Evolutionary conservation across 2,888 invertebrate genomes (phyloP).

Genomic region (Sphaerophoria rueppellii): DNA sequence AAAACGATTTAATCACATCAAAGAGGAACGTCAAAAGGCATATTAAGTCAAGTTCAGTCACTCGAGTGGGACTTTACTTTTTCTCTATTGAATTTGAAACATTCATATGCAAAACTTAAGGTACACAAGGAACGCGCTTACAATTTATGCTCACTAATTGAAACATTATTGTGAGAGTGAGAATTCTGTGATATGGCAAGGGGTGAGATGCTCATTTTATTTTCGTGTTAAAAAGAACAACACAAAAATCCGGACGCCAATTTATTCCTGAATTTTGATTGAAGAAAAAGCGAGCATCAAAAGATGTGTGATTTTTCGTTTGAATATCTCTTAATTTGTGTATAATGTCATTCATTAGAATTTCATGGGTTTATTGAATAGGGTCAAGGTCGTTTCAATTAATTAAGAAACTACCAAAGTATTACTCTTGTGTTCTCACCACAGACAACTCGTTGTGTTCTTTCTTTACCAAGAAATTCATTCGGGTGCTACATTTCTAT

Average conservation of each 20-base stretch:
- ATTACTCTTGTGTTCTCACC: too few species aligned
- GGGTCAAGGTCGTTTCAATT: too few species aligned
- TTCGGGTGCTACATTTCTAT: too few species aligned
- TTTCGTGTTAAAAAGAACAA: background rate
- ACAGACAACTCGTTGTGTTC: too few species aligned
- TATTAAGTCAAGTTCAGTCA: slow-evolving; percentile 3
- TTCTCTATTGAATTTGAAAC: background rate
- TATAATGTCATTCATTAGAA: too few species aligned
- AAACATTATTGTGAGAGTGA: slow-evolving; percentile 2
- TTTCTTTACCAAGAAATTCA: too few species aligned
- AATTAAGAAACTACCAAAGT: too few species aligned
- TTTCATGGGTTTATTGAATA: too few species aligned
- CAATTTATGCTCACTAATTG: slow-evolving; percentile 26
- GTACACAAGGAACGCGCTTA: background rate
- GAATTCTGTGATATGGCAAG: background rate
- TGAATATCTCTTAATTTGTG: background rate
- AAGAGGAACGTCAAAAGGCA: slow-evolving; percentile 8
- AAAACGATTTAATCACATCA: slow-evolving; percentile 6
- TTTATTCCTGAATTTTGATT: slow-evolving; percentile 4
- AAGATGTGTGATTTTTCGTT: background rate
- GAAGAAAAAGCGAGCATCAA: background rate
- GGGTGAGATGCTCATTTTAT: background rate
- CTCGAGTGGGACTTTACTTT: slow-evolving; percentile 10
- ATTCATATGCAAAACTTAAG: background rate
- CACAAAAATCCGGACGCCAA: background rate